Base-by-base conservation (phyloP, 2,113 vertebrate species). In the Datnioides undecimradiatus region DNA sequence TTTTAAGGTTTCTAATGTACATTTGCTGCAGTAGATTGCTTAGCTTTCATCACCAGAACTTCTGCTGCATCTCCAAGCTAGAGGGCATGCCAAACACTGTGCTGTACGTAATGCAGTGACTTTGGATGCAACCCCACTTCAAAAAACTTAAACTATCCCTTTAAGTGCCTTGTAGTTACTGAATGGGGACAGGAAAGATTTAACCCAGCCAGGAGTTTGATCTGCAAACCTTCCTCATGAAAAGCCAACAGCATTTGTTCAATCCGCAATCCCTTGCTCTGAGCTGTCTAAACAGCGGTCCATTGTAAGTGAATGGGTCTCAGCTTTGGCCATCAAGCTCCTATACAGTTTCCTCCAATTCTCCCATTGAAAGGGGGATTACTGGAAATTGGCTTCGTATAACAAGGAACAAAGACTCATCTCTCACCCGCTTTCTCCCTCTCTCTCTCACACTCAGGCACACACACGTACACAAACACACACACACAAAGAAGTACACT, bases 301-400 rank as follows among this genome's bases (percentile, higher is more conserved):
- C 57, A 65, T 77, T 88, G 84, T 84, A 25, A 85, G 62, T 79
- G 71, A 88, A 92, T 82, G 71, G 84, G 80, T 73, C 68, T 81
- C 60, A 16, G 86, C 71, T 84, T 80, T 83, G 80, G 88, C 84
- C 76, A 84, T 87, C 77, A 62, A 58, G 69, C 68, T 80, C 48
- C 79, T 60, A 87, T 72, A 73, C 48, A 60, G 58, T 76, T 81
- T 82, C 73, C 67, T 81, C 45, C 71, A 75, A 81, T 86, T 82
- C 76, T 71, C 51, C 80, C 80, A 87, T 75, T 92, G 82, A 87
- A 88, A 81, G 77, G 70, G 65, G 92, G 85, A 93, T 93, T 92
- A 91, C 69, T 65, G 70, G 60, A 89, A 91, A 88, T 91, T 89
- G 89, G 88, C 84, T 90, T 75, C 49, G 52, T 82, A 66, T 81